phyloP scores from a whole-genome alignment of 2,888 invertebrate genomes.

The Dendrolimus houi region DNA sequence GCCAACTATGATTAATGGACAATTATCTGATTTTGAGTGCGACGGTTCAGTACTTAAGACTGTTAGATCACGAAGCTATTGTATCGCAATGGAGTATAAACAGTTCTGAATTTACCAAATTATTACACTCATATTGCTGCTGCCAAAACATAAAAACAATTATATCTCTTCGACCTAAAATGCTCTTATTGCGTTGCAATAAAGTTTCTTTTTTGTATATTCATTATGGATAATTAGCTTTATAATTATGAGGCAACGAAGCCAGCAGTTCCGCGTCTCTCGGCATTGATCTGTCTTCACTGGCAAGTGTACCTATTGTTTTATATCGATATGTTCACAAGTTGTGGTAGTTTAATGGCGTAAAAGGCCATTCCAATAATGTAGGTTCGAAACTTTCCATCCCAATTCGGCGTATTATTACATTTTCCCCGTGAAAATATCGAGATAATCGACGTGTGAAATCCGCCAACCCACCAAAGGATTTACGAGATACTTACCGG shows the following conservation, averaged over 20 bases:
- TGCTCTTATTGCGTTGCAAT: constrained; percentile 3
- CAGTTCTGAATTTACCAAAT: background rate
- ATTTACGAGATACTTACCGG: no score
- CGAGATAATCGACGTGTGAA: no score
- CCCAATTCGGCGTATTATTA: no score
- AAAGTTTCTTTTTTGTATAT: constrained; percentile 16
- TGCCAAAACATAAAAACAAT: background rate
- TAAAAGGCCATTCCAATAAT: no score
- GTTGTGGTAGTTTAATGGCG: no score
- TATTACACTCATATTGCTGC: background rate
- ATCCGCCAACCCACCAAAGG: no score
- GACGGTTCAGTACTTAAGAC: no score
- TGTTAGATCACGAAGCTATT: no score
- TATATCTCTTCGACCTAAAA: background rate
- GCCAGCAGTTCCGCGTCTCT: constrained; percentile 46
- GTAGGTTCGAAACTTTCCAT: no score
- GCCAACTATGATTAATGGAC: no score
- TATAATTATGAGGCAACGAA: background rate
- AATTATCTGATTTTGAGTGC: no score
- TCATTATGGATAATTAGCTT: background rate
- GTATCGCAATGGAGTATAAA: background rate
- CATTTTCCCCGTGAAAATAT: no score
- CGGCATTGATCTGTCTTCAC: constrained; percentile 50
- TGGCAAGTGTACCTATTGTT: constrained; percentile 27
- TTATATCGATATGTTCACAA: constrained; percentile 7